phyloP scores from a whole-genome alignment of 1,140 invertebrate species.

The Micrasema longulum region DNA sequence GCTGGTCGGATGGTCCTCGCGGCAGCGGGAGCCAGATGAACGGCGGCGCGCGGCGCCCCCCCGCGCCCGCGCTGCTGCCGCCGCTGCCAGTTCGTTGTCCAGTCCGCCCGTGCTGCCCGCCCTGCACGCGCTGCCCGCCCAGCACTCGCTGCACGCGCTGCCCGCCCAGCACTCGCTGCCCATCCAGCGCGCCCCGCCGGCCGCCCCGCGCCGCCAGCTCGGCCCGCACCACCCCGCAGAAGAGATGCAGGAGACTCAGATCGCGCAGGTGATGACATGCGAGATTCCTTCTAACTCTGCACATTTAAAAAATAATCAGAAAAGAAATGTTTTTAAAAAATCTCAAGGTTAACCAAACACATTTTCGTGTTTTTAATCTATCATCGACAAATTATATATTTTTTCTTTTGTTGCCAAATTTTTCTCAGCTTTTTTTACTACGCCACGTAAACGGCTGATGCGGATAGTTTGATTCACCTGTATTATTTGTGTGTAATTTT shows the following conservation, averaged over 20 bases:
- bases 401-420: too few species aligned
- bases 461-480: too few species aligned
- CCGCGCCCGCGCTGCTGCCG: conserved; percentile 62
- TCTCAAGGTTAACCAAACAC: too few species aligned
- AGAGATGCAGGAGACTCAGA: conserved; percentile 52
- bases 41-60: conserved; percentile 64
- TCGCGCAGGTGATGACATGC: conserved; percentile 46
- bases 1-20: conserved; percentile 28
- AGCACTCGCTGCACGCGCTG: conserved; percentile 54
- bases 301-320: too few species aligned
- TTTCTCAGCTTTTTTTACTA: too few species aligned
- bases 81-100: conserved; percentile 64
- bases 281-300: neutral
- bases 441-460: too few species aligned
- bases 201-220: conserved; percentile 58
- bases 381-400: too few species aligned
- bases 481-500: too few species aligned
- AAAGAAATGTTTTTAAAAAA: too few species aligned
- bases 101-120: conserved; percentile 55
- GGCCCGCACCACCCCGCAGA: conserved; percentile 53
- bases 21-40: conserved; percentile 60
- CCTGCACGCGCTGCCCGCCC: conserved; percentile 59
- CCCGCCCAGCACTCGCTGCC: conserved; percentile 57
- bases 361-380: too few species aligned
- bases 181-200: conserved; percentile 60